phyloP scores from a whole-genome alignment of 1,140 invertebrate species.

The Drosophila auraria region DNA sequence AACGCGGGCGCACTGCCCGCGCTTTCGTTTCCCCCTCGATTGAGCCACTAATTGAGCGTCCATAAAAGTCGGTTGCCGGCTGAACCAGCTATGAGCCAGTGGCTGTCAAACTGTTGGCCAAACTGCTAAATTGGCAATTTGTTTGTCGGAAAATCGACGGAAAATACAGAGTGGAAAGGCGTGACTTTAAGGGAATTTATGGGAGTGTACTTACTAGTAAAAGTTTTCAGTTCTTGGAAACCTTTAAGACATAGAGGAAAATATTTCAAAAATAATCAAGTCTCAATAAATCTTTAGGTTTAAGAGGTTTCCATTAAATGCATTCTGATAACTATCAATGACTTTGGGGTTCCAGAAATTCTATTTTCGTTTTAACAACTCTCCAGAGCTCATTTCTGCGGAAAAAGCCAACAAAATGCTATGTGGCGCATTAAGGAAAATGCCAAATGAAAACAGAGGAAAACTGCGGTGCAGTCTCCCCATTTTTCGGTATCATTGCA shows the following conservation, averaged over 20 bases:
- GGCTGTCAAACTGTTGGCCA: constrained; percentile 41
- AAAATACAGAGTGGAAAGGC: neutral
- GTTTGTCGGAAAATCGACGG: neutral
- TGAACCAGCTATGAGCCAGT: constrained; percentile 30
- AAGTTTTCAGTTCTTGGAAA: neutral
- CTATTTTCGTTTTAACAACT: constrained; percentile 11
- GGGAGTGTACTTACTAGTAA: neutral
- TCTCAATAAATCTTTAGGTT: neutral
- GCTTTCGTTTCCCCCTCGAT: constrained; percentile 20
- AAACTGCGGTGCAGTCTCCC: constrained; percentile 37
- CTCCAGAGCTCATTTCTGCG: constrained; percentile 7
- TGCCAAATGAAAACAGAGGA: constrained; percentile 50
- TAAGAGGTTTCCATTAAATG: too few species aligned
- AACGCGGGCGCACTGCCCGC: constrained; percentile 13
- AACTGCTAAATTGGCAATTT: constrained; percentile 43
- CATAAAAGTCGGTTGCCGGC: constrained; percentile 57
- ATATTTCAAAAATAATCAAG: neutral
- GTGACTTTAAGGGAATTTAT: constrained; percentile 4
- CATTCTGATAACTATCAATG: neutral
- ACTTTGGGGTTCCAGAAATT: neutral
- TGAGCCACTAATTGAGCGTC: constrained; percentile 63
- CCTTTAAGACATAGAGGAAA: neutral
- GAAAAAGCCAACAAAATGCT: constrained; percentile 9
- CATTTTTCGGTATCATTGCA: constrained; percentile 77
- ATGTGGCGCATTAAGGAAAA: constrained; percentile 20